Conservation (phyloP, 64 coral and sea anemone species). For the Catalaphyllia jardinei region DNA sequence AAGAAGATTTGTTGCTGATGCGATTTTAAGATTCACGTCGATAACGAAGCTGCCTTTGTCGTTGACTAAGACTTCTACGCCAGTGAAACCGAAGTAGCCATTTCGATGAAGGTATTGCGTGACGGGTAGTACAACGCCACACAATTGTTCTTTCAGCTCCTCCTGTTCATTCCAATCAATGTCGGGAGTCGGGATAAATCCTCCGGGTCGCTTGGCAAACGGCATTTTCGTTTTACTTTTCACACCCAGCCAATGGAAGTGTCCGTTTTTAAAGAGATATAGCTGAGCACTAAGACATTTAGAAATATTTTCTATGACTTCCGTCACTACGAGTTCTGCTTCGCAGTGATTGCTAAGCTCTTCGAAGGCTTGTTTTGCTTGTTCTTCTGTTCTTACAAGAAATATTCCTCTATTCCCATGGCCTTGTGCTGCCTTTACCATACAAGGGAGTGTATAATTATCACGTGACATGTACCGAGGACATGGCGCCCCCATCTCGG, state of each 20-base stretch:
- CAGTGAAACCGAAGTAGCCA: constrained; percentile 85
- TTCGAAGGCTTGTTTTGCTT: constrained; percentile 52
- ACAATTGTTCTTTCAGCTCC: constrained; percentile 55
- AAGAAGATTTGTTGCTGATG: constrained; percentile 68
- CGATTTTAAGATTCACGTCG: constrained; percentile 81
- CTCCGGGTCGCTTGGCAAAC: constrained; percentile 50
- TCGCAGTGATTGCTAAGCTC: constrained; percentile 68
- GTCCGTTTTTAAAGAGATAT: constrained; percentile 82
- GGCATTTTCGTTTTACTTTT: constrained; percentile 68
- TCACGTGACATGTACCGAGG: constrained; percentile 83
- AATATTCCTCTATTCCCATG: constrained; percentile 79
- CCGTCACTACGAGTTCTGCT: constrained; percentile 74
- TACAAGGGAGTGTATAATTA: constrained; percentile 80
- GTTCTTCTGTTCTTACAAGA: constrained; percentile 65
- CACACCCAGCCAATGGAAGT: constrained; percentile 81
- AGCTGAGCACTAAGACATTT: constrained; percentile 72
- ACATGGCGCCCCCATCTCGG: constrained; percentile 74
- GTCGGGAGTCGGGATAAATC: constrained; percentile 49
- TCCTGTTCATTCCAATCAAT: constrained; percentile 86
- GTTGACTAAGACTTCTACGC: constrained; percentile 77
- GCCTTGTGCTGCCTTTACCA: constrained; percentile 88
- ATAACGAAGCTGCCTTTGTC: constrained; percentile 67
- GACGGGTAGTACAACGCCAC: constrained; percentile 56
- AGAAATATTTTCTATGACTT: constrained; percentile 71
- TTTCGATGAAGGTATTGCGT: constrained; percentile 85